Percentiles rank a stretch among this genome's conserved stretches.
phyloP scores from a whole-genome alignment of 2,113 vertebrate genomes.

The Gnathochromis pfefferi region DNA sequence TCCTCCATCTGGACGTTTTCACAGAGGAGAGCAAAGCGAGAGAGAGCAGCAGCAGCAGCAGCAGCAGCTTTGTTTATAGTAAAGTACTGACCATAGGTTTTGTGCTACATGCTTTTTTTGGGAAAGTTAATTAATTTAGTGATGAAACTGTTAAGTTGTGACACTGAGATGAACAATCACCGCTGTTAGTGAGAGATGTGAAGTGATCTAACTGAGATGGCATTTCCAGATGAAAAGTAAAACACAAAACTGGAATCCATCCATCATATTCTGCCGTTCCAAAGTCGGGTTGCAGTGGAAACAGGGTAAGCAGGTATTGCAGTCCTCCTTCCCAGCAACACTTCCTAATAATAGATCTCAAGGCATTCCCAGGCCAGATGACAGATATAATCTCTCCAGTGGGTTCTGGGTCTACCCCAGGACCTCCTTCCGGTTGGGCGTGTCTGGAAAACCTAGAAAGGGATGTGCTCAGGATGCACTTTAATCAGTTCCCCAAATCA shows the following conservation, averaged over 20 bases:
- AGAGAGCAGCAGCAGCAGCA: background rate
- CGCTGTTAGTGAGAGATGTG: background rate
- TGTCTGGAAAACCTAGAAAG: background rate
- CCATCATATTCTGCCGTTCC: background rate
- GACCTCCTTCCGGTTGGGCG: background rate
- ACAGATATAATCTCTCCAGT: background rate
- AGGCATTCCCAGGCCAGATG: background rate
- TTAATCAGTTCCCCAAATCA: background rate
- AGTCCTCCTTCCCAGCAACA: background rate
- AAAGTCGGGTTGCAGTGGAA: background rate
- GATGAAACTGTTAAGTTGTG: background rate
- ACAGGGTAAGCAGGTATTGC: background rate
- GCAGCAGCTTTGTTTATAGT: background rate
- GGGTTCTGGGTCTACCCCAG: background rate
- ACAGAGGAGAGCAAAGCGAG: background rate
- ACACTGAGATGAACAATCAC: background rate
- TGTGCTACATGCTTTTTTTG: background rate
- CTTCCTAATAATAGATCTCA: background rate
- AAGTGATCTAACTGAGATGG: background rate
- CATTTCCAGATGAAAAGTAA: background rate
- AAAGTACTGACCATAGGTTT: fast-evolving
- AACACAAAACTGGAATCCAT: background rate
- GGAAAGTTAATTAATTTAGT: background rate
- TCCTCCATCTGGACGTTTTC: background rate
- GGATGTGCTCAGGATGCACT: background rate